Conservation (phyloP, 2,113 vertebrate genomes). For the Vanacampus margaritifer region DNA sequence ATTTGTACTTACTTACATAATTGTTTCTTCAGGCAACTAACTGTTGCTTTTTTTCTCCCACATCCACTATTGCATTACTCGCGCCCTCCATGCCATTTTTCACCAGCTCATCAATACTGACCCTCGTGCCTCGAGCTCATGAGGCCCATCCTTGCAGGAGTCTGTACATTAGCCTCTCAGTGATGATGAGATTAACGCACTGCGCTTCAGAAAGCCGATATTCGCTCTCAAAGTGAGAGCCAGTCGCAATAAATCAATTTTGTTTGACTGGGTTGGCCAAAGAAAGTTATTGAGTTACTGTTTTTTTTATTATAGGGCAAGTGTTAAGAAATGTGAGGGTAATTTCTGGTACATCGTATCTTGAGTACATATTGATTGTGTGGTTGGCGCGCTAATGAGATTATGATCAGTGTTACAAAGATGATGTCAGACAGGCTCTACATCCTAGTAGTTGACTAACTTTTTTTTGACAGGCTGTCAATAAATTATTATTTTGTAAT, state of each 20-base stretch:
- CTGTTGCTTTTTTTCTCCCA: background rate
- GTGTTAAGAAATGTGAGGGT: constrained; percentile 31
- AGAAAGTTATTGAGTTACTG: constrained; percentile 27
- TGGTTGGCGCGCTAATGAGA: background rate
- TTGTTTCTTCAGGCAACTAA: constrained; percentile 5
- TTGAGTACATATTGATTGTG: constrained; percentile 21
- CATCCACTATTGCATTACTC: background rate
- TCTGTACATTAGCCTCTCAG: constrained; percentile 25
- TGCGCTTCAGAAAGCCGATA: constrained; percentile 21
- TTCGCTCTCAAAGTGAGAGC: constrained; percentile 21
- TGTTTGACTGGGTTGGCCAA: constrained; percentile 25
- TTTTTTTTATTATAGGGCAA: constrained; percentile 25
- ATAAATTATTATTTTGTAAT: too few relatives aligned
- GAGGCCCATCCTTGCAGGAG: constrained; percentile 10
- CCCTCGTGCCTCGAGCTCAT: constrained; percentile 22
- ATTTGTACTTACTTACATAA: constrained; percentile 12
- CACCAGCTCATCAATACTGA: constrained; percentile 32
- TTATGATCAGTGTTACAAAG: constrained; percentile 11
- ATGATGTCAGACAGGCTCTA: background rate
- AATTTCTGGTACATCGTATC: constrained; percentile 22
- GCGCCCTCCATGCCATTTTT: background rate
- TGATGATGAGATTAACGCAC: constrained; percentile 44
- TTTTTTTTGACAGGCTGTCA: background rate
- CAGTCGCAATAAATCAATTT: constrained; percentile 31
- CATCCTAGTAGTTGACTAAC: background rate